Evolutionary conservation across 2,797 vertebrate species (phyloP).

Genomic region (Pipistrellus kuhlii): DNA sequence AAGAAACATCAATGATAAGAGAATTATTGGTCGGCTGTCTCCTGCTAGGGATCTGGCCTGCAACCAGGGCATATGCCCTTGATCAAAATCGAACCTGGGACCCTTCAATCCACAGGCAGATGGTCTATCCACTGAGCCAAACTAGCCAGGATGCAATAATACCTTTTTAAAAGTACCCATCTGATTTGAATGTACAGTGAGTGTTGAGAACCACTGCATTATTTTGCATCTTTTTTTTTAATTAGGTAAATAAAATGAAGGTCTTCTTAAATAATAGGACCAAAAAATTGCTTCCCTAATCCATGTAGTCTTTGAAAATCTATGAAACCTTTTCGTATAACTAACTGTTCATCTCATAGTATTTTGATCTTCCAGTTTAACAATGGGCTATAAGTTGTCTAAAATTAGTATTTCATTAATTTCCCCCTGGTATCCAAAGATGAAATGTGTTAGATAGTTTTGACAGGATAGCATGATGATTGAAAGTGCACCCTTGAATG

Average conservation of each 20-base stretch:
- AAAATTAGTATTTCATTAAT: constrained; percentile 55
- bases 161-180: constrained; percentile 1
- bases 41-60: no score
- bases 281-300: background rate
- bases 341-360: background rate
- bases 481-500: background rate
- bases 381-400: background rate
- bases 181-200: constrained; percentile 28
- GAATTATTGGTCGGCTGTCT: no score
- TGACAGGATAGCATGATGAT: background rate
- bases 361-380: constrained; percentile 52
- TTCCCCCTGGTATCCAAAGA: background rate
- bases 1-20: no score
- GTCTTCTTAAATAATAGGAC: constrained; percentile 34
- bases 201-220: background rate
- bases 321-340: constrained; percentile 29
- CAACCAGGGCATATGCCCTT: no score
- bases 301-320: background rate
- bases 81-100: no score
- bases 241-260: constrained; percentile 48
- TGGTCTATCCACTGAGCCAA: no score
- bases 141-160: background rate
- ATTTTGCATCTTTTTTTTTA: constrained; percentile 35
- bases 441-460: constrained; percentile 8
- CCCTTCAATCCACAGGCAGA: no score